Percentiles rank a stretch among this genome's conserved stretches.
These are phyloP conservation scores for Anhinga anhinga DNA, from an alignment of 2,113 vertebrate genomes.

Conservation along the genomic window DNA sequence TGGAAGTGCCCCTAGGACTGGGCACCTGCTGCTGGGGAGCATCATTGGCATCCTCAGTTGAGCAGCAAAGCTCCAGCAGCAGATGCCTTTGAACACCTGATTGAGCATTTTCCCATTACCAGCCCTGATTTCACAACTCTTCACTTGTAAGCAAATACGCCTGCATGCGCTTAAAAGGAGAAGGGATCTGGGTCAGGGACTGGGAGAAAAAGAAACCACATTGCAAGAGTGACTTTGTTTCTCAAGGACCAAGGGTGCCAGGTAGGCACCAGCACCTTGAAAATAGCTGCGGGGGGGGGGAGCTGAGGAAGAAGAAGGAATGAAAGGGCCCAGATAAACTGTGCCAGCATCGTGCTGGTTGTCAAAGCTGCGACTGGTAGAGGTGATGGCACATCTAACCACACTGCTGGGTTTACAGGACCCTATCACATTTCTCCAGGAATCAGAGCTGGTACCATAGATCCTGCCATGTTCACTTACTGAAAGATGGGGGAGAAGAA, in stretches of 20 bases:
- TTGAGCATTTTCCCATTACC: background rate
- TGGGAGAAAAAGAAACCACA: background rate
- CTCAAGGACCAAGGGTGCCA: background rate
- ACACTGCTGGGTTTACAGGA: background rate
- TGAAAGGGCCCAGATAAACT: accelerated
- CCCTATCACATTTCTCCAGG: background rate
- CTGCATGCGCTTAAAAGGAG: background rate
- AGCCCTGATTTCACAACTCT: background rate
- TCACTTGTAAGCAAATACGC: background rate
- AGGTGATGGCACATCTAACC: background rate
- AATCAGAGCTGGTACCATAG: background rate
- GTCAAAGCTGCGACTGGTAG: background rate
- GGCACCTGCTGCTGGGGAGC: background rate
- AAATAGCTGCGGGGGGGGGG: accelerated
- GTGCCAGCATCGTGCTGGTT: accelerated
- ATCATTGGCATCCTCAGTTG: background rate
- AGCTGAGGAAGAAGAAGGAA: background rate
- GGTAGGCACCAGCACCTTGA: background rate
- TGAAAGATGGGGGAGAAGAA: background rate
- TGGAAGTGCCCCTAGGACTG: accelerated
- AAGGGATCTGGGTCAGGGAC: background rate
- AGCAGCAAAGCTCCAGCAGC: background rate
- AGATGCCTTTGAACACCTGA: background rate
- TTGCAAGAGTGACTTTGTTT: background rate
- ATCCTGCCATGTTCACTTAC: background rate